Percentiles rank a stretch among this genome's conserved stretches.
Conservation (phyloP, 2,113 vertebrate species). For the Paracyprichromis sp. region DNA sequence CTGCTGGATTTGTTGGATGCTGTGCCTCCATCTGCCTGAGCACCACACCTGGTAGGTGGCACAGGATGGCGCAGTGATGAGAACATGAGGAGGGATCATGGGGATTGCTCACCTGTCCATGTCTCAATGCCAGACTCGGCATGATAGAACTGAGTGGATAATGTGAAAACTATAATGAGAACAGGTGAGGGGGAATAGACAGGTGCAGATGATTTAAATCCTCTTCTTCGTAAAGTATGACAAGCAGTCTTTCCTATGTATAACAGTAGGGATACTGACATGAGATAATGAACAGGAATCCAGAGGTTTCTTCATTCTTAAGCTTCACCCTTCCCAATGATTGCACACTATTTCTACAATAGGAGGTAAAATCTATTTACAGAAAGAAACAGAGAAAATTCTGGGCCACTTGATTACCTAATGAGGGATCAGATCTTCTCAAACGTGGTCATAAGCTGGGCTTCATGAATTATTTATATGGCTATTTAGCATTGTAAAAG, state of each 20-base stretch:
- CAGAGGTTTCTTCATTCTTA: neutral
- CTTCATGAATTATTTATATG: slow-evolving; percentile 56
- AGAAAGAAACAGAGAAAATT: neutral
- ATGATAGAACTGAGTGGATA: neutral
- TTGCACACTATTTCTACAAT: neutral
- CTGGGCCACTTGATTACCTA: slow-evolving; percentile 12
- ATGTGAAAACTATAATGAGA: neutral
- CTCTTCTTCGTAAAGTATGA: neutral
- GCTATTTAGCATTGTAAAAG: slow-evolving; percentile 43
- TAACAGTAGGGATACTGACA: neutral
- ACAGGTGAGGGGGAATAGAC: neutral
- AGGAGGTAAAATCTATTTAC: neutral
- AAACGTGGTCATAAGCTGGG: neutral
- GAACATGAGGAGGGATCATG: neutral
- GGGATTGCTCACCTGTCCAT: slow-evolving; percentile 21
- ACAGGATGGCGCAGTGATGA: neutral
- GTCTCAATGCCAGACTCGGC: neutral
- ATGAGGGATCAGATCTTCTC: slow-evolving; percentile 5
- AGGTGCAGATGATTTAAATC: neutral
- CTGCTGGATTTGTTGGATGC: neutral
- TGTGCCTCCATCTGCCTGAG: slow-evolving; percentile 42
- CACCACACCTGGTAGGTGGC: slow-evolving; percentile 19
- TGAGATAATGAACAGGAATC: neutral
- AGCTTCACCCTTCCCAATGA: neutral
- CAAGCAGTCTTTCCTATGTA: neutral